Conservation (phyloP, 2,113 vertebrate species). For the Nicator chloris region DNA sequence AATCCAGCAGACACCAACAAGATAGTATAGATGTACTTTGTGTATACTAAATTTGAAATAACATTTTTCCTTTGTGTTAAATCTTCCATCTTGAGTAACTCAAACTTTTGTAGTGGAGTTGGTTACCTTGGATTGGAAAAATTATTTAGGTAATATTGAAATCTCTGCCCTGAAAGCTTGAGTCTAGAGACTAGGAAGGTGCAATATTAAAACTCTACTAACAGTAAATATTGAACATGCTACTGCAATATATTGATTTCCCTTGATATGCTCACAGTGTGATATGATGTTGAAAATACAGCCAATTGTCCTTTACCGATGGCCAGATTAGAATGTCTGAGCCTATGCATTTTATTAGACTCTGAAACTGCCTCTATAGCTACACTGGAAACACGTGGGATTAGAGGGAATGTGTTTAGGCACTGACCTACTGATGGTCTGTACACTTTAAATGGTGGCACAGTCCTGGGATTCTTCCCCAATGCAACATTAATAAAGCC, state of each 20-base stretch:
- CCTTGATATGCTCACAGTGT: rapidly evolving
- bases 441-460: background rate
- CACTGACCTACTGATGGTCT: background rate
- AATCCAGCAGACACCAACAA: background rate
- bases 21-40: background rate
- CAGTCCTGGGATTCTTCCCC: background rate
- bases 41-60: background rate
- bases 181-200: background rate
- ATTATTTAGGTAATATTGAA: background rate
- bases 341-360: background rate
- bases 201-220: background rate
- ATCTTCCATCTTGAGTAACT: background rate
- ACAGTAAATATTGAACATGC: background rate
- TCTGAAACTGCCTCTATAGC: background rate
- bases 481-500: background rate
- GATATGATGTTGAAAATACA: background rate
- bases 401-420: background rate
- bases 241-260: background rate
- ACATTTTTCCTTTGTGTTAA: background rate
- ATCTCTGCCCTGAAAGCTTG: background rate
- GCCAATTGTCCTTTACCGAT: background rate
- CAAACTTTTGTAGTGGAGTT: background rate
- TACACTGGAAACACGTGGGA: background rate
- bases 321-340: background rate
- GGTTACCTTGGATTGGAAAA: background rate